Conservation (phyloP, 2,113 vertebrate genomes). For the Oceanodroma tethys region DNA sequence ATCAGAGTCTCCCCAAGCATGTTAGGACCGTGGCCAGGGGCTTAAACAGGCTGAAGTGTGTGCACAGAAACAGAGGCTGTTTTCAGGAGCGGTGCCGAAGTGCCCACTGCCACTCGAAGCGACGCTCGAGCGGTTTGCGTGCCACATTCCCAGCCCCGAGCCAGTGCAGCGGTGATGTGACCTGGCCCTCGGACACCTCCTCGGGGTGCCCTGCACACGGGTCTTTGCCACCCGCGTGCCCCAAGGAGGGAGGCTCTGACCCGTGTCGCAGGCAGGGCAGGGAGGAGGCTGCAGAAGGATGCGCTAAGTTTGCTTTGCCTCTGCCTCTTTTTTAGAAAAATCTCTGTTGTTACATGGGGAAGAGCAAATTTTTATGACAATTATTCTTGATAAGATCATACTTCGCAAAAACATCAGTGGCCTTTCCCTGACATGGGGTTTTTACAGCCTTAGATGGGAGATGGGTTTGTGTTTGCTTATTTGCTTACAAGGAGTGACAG, state of each 20-base stretch:
- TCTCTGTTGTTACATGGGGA: not conserved
- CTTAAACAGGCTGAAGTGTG: not conserved
- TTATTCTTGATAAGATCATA: not conserved
- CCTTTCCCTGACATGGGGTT: not conserved
- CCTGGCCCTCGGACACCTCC: not conserved
- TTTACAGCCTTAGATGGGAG: not conserved
- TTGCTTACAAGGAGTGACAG: not conserved
- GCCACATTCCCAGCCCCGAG: fast-evolving
- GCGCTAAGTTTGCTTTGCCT: not conserved
- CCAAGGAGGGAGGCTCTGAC: not conserved
- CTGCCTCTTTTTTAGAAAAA: not conserved
- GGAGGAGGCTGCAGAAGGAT: not conserved
- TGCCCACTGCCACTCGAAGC: not conserved
- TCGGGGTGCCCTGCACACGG: not conserved
- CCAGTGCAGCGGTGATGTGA: fast-evolving
- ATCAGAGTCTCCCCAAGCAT: not conserved
- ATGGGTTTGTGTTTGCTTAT: not conserved
- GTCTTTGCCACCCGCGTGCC: not conserved
- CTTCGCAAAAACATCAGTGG: not conserved
- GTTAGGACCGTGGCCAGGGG: fast-evolving
- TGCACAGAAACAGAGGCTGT: not conserved
- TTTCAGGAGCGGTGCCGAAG: not conserved
- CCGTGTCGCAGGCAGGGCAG: fast-evolving
- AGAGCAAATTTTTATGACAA: not conserved
- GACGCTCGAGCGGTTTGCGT: not conserved